Base-by-base conservation (phyloP, 2,888 invertebrate species). In the Meteorus cinctellus region DNA sequence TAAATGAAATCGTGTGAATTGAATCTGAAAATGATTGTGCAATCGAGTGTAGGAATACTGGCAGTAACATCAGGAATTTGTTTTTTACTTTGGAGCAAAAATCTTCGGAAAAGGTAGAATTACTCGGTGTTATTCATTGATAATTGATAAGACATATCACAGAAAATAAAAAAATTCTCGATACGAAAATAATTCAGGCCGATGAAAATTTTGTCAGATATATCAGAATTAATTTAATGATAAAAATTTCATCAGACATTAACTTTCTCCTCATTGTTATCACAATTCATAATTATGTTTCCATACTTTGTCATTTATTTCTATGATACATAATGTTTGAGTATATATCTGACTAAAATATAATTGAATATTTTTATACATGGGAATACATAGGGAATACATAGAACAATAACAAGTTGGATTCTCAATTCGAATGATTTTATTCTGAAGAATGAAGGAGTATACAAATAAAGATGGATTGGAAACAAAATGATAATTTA, bases 31-130 rank as follows among this genome's bases (percentile, higher is more conserved):
- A 86, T 94, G 82, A 89, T 90, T 74, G 86, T 91, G 71, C 91
- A 92, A 10, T 91, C 93, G 0, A 92, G 93, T 8, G 90, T 94
- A 79, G 93, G 94, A 82, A 90, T 94, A 55, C 91, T 94, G 66
- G 88, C 93, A 67, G 94, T 94, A 78, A 91, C 94, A 36, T 94
- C 94, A 8, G 94, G 94, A 48, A 92, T 94, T 36, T 94, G 93
- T 88, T 94, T 93, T 83, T 89, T 94, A 72, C 87, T 93, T 79
- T 63, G 29, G 29, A 90, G 92, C 27, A 92, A 91, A 81, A 92
- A 92, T 81, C 81, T 92, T 71, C 91, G 91, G 88, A 90, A 90
- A 72, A 91, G 91, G 93, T 93, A 89, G 92, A 92, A 89, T 78
- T 3, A 51, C 16, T 4, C 8, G 34, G 14, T 63, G 4, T 63